Conservation (phyloP, 2,113 vertebrate genomes). For the Xiphophorus couchianus region DNA sequence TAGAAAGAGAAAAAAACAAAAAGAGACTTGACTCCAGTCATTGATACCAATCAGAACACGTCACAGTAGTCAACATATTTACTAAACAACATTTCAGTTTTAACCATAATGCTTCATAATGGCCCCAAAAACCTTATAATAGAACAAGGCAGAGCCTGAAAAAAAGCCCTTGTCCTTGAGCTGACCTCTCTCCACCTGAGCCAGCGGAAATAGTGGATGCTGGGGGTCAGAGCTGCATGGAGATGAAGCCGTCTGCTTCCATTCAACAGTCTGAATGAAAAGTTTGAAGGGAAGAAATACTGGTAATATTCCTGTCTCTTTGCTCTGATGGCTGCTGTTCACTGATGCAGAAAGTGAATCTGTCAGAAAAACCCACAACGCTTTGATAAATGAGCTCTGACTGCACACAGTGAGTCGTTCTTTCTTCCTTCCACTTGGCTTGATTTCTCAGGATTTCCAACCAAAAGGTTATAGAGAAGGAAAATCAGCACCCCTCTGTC, state of each 20-base stretch:
- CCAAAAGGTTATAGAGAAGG: not conserved
- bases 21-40: too few relatives aligned
- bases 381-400: conserved; percentile 60
- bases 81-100: too few relatives aligned
- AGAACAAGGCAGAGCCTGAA: not conserved
- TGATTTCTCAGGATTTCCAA: conserved; percentile 22
- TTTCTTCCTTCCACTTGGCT: not conserved
- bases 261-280: conserved; percentile 1
- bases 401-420: conserved; percentile 18
- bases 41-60: too few relatives aligned
- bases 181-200: conserved; percentile 6
- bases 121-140: not conserved
- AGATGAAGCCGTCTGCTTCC: conserved; percentile 29
- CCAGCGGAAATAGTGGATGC: not conserved
- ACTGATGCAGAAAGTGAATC: conserved; percentile 51
- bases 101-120: not conserved
- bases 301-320: conserved; percentile 5
- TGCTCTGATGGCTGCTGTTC: conserved; percentile 7
- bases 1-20: too few relatives aligned
- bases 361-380: conserved; percentile 46
- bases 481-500: conserved; percentile 3
- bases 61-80: too few relatives aligned
- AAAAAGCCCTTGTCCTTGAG: not conserved
- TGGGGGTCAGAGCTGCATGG: conserved; percentile 19
- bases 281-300: conserved; percentile 18